Base-by-base conservation (phyloP, 2,113 vertebrate genomes). In the Scomber japonicus region DNA sequence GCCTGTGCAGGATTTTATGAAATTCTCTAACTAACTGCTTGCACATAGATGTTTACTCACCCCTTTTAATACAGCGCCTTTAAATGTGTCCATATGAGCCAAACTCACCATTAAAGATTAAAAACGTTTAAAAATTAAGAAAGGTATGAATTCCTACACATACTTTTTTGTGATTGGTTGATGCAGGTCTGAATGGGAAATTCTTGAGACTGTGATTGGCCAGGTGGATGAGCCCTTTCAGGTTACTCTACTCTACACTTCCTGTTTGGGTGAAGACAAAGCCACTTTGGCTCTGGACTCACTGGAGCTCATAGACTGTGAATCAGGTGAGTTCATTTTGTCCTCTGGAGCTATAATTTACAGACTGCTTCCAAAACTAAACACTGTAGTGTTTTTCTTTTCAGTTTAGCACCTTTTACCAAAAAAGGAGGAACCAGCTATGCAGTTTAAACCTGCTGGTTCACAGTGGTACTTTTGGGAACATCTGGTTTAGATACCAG, bases 221-320 rank as follows among this genome's bases (percentile, higher is more conserved):
- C 86, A n/a, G 80, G 57, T 95, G 81, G 92, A 96, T 17, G 94
- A 92, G 77, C 92, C 96, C 48, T 97, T 97, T 89, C 94, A 94
- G 83, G 93, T 97, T 87, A 94, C 84, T n/a, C 82, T 97, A 69
- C 79, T 94, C n/a, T 96, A 97, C 90, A 93, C 94, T 27, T 90
- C 76, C 77, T 98, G 96, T 83, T 84, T 80, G 76, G 65, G 71
- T 55, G 81, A 89, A 16, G 86, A 89, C 4, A 59, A 1, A 45
- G 91, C 62, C 65, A 51, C 88, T 1, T 59, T 97, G 85, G 95
- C 94, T 51, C 83, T 98, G 70, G 95, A 97, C 87, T 96, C 96
- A 17, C 89, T 98, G 82, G 85, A 94, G 21, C 88, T 97, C 75
- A 91, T 86, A 54, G 90, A 95, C 88, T 97, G 97, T 87, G 94